Conservation (phyloP, 1,140 invertebrate species). For the Apis mellifera region Amel_HAv3.1 CM009931.2:21117501-21118000, state of each 20-base stretch:
- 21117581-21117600: neutral
- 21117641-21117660: slow-evolving; percentile 14
- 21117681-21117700: slow-evolving; percentile 71
- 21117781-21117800: neutral
- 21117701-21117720: slow-evolving; percentile 62
- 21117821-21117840: slow-evolving; percentile 6
- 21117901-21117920: too few relatives aligned
- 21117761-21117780: slow-evolving; percentile 58
- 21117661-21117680: slow-evolving; percentile 55
- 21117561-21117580: slow-evolving; percentile 66
- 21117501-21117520: slow-evolving; percentile 65
- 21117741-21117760: slow-evolving; percentile 68
- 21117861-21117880: neutral
- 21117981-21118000: neutral
- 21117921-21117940: neutral
- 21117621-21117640: slow-evolving; percentile 18
- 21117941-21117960: neutral
- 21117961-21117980: neutral
- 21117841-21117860: neutral
- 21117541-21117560: slow-evolving; percentile 62
- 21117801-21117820: too few relatives aligned
- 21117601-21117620: slow-evolving; percentile 16
- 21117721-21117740: slow-evolving; percentile 67
- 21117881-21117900: neutral
- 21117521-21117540: slow-evolving; percentile 61